Base-by-base conservation (phyloP, 2,797 vertebrate species). In the Phoxinus dragarum region DNA sequence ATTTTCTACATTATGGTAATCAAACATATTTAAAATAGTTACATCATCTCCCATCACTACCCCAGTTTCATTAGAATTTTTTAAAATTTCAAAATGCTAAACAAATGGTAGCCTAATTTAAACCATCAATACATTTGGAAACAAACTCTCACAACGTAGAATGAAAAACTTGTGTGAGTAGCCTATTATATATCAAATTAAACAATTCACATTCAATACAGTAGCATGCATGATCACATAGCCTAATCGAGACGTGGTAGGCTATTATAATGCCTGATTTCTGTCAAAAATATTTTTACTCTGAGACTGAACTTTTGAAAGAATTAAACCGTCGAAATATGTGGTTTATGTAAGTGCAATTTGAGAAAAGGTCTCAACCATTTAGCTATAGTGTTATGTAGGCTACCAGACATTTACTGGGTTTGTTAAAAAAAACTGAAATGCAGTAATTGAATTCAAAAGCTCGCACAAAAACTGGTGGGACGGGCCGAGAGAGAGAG, bases 401-500 rank as follows among this genome's bases (percentile, higher is more conserved):
- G 27, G 27, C 27, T 27, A 44, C 52, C 40, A 66, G 59, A 76
- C 34, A 94, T 94, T 94, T 94, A 92, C 88, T 88, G 88, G 31
- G 72, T 71, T 87, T 14, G 47, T 84, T 82, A 23, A 74, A 92
- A 94, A 88, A 93, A 14, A 47, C 87, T 89, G 89, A 91, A 89
- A 90, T 87, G 64, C 49, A 68, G 54, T 80, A 34, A 86, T 86
- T 89, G 69, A 88, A 86, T 91, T 91, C 88, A 84, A 66, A 47
- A 79, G 66, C 75, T n/a, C 27, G 8, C 74, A 9, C 19, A 12
- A 56, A 40, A 81, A 81, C 49, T 12, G 80, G 71, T 47, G 90
- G 92, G 91, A 87, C 90, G 83, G 84, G 68, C 64, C 68, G 17
- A 86, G 34, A 84, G 89, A 80, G 85, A 36, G 40, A 40, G 40